These are phyloP conservation scores for Ianthella basta DNA, from an alignment of 37 sponge, comb jelly and placozoan genomes.

Conservation along the genomic window DNA sequence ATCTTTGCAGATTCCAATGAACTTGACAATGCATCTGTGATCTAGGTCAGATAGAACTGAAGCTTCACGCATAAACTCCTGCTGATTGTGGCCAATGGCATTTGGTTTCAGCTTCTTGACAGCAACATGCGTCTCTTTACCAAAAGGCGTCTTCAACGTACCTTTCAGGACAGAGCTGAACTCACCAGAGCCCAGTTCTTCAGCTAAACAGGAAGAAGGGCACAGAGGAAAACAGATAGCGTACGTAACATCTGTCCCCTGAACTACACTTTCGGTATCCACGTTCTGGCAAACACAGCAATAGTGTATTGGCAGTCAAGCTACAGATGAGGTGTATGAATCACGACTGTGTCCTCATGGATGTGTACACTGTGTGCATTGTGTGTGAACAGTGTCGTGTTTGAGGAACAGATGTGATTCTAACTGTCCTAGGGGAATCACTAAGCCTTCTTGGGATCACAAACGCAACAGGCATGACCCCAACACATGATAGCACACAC, in stretches of 20 bases:
- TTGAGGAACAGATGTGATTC: background rate
- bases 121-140: constrained; percentile 80
- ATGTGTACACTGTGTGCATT: too few relatives aligned
- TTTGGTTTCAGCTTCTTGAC: constrained; percentile 88
- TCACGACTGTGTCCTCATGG: too few relatives aligned
- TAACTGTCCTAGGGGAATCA: too few relatives aligned
- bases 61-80: constrained; percentile 96
- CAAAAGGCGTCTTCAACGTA: constrained; percentile 47
- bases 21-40: constrained; percentile 92
- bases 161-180: constrained; percentile 90
- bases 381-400: background rate
- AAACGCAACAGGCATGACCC: too few relatives aligned
- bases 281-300: too few relatives aligned
- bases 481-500: too few relatives aligned
- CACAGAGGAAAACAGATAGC: too few relatives aligned
- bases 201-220: constrained; percentile 10
- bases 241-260: too few relatives aligned
- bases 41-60: constrained; percentile 81
- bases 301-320: too few relatives aligned
- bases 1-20: constrained; percentile 82
- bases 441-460: too few relatives aligned
- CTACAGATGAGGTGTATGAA: too few relatives aligned
- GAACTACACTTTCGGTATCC: too few relatives aligned
- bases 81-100: constrained; percentile 76
- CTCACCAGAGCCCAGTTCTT: constrained; percentile 87